phyloP scores from a whole-genome alignment of 2,888 invertebrate species.

The Patella depressa region DNA sequence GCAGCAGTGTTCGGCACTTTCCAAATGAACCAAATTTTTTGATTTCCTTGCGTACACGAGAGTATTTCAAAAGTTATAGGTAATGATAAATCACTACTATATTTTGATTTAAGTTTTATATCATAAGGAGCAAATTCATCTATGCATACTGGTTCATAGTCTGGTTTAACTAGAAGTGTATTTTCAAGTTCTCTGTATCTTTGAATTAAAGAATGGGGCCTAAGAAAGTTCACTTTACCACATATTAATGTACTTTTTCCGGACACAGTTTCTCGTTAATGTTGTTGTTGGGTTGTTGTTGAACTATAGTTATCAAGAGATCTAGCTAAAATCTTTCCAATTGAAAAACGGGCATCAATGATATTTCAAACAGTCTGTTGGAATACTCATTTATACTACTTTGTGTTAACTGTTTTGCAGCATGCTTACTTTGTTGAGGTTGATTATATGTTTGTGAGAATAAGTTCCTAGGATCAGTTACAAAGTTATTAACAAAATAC shows the following conservation, averaged over 20 bases:
- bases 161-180: neutral
- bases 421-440: too few species aligned
- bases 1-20: neutral
- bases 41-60: neutral
- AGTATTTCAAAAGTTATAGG: neutral
- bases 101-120: conserved; percentile 8
- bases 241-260: neutral
- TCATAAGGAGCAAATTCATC: conserved; percentile 20
- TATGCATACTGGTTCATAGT: conserved; percentile 17
- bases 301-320: neutral
- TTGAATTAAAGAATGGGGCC: conserved; percentile 8
- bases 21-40: conserved; percentile 13
- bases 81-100: neutral
- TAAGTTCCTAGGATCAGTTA: too few species aligned
- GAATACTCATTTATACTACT: neutral
- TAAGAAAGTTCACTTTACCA: neutral
- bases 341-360: neutral
- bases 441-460: too few species aligned
- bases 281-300: neutral
- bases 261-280: neutral
- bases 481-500: too few species aligned
- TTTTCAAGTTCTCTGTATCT: conserved; percentile 16
- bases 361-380: neutral
- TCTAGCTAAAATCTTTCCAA: neutral
- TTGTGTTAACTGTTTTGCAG: too few species aligned